Evolutionary conservation across 2,113 vertebrate genomes (phyloP).

Genomic region (Manacus vitellinus): DNA sequence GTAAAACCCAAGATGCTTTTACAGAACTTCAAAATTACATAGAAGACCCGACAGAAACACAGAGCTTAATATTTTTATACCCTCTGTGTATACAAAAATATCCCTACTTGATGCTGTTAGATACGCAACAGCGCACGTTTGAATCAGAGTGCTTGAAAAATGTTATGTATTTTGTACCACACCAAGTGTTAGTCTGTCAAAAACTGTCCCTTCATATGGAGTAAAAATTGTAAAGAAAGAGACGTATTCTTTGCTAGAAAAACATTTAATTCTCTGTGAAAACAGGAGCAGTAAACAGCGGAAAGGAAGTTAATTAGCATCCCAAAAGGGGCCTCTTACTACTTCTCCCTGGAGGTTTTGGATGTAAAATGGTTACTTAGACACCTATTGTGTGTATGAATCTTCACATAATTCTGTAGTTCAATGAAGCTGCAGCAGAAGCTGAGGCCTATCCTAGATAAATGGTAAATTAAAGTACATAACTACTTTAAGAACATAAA

Average conservation of each 20-base stretch:
- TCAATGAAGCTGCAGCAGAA: background rate
- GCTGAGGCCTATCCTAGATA: background rate
- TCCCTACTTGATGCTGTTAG: background rate
- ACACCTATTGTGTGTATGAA: slow-evolving; percentile 34
- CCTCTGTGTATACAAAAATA: background rate
- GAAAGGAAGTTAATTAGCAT: slow-evolving; percentile 67
- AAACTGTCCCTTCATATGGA: background rate
- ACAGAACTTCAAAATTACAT: background rate
- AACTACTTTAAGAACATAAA: background rate
- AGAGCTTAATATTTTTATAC: background rate
- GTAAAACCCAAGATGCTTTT: background rate
- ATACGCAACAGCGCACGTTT: background rate
- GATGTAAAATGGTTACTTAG: slow-evolving; percentile 52
- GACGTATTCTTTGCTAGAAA: background rate
- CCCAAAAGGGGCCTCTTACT: slow-evolving; percentile 45
- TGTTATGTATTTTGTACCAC: background rate
- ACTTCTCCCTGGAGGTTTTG: slow-evolving; percentile 16
- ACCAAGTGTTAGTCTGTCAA: background rate
- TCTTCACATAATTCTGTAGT: slow-evolving; percentile 6
- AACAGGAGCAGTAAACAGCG: slow-evolving; percentile 43
- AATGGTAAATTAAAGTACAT: background rate
- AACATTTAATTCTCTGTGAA: slow-evolving; percentile 26
- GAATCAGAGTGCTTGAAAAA: background rate
- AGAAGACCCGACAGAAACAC: background rate
- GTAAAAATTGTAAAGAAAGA: background rate